phyloP scores from a whole-genome alignment of 2,113 vertebrate species.

The Poeciliopsis turrubarensis region DNA sequence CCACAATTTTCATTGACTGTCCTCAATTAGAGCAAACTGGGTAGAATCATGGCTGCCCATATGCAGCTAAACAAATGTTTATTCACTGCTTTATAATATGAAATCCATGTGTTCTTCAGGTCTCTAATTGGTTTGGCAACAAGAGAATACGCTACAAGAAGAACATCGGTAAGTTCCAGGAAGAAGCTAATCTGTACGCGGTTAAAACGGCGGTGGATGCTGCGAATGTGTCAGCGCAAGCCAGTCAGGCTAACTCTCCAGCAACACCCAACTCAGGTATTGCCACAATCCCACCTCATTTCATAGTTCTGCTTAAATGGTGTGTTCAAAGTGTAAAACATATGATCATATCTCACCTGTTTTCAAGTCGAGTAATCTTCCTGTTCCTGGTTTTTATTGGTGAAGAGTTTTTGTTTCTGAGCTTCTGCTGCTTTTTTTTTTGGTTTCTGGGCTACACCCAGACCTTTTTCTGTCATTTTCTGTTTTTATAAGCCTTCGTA shows the following conservation, averaged over 20 bases:
- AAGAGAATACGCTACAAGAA: conserved; percentile 94
- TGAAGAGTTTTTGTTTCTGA: too few species aligned
- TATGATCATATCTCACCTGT: not conserved
- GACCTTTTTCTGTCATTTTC: not conserved
- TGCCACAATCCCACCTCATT: not conserved
- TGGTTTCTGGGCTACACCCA: not conserved
- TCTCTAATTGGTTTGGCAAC: conserved; percentile 94
- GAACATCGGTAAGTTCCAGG: conserved; percentile 92
- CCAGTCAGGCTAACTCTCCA: conserved; percentile 86
- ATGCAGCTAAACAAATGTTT: conserved; percentile 7
- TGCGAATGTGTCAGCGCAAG: conserved; percentile 83
- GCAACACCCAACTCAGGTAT: conserved; percentile 87
- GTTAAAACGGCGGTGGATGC: conserved; percentile 86
- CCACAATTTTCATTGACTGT: too few species aligned
- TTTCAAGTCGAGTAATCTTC: not conserved
- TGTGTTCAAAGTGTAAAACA: not conserved
- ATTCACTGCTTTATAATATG: conserved; percentile 1
- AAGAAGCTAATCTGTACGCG: conserved; percentile 89
- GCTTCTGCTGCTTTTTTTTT: too few species aligned
- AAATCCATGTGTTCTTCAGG: conserved; percentile 70
- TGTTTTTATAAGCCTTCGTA: too few species aligned
- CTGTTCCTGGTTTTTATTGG: not conserved
- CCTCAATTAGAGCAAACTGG: too few species aligned
- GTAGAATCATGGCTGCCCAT: not conserved
- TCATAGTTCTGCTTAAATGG: not conserved